Evolutionary conservation across 2,888 invertebrate species (phyloP), one percentile per base, ranked within the genome.

Genomic region (Epinotia demarniana): DNA sequence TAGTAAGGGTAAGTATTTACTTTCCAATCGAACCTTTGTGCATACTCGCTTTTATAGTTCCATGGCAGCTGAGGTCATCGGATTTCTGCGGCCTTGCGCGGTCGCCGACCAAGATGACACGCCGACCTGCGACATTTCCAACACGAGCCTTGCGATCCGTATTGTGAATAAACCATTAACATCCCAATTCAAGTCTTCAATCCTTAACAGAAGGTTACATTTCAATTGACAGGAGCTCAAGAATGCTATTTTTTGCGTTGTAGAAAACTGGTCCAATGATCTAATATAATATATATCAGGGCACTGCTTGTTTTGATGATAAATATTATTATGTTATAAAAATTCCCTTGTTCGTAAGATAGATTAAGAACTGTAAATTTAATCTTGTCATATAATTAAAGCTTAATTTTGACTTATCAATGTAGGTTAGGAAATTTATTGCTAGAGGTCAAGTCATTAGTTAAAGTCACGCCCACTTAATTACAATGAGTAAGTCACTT

Each of bases 1-100:
- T 13, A 13, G 13, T 27, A 13, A 33, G 9, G 39, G 39, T n/a
- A 33, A 33, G 16, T 27, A 33, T 61, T n/a, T n/a, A 33, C 8
- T 61, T 33, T 16, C 16, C 16, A 53, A 6, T 16, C 18, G 13
- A 13, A 13, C 53, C 13, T 43, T 13, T 61, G 75, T 43, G 75
- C 75, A 66, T 78, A 83, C 78, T 81, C 83, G 83, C 83, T 82
- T 87, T 85, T 79, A 78, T 82, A 79, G 77, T 83, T 85, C 81
- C 82, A 80, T 81, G 83, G 78, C 62, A 73, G 83, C 85, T 90
- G 91, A 93, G 93, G 93, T 94, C 93, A 90, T 93, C 91, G 90
- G 82, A 87, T 89, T 89, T 86, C 80, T 80, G 85, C 90, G 93
- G 92, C 93, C 93, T 93, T 93, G 93, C 88, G 85, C 90, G 92